These are phyloP conservation scores for Papilio gigon DNA, from an alignment of 2,888 invertebrate genomes.

Conservation along the genomic window DNA sequence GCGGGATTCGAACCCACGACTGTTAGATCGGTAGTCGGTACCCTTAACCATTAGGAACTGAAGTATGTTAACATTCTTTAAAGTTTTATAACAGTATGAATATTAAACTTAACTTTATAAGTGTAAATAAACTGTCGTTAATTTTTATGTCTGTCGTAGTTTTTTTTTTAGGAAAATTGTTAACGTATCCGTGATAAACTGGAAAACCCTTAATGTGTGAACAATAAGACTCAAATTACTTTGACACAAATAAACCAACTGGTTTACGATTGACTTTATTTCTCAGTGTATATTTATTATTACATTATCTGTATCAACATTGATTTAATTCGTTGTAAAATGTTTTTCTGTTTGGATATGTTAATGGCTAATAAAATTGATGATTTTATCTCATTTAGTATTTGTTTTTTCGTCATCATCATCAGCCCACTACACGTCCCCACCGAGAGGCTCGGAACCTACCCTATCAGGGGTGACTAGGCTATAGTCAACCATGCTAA, in stretches of 20 bases:
- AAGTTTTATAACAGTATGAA: too few species aligned
- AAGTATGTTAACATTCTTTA: too few species aligned
- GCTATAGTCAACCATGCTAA: too few species aligned
- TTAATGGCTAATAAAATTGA: slow-evolving; percentile 15
- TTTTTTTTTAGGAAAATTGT: not conserved
- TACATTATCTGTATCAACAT: slow-evolving; percentile 21
- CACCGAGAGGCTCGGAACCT: too few species aligned
- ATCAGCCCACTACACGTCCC: too few species aligned
- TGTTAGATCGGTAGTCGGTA: too few species aligned
- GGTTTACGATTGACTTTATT: slow-evolving; percentile 14
- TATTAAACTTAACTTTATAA: not conserved
- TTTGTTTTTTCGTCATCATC: too few species aligned
- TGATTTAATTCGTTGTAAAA: slow-evolving; percentile 18
- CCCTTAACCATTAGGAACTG: too few species aligned
- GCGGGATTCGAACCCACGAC: too few species aligned
- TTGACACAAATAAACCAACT: not conserved
- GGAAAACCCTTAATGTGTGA: not conserved
- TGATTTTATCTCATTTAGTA: slow-evolving; percentile 11
- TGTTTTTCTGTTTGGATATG: slow-evolving; percentile 10
- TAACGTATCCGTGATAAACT: not conserved
- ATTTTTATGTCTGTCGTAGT: not conserved
- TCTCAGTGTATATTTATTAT: slow-evolving; percentile 24
- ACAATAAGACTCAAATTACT: not conserved
- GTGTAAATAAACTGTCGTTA: not conserved
- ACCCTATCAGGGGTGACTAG: too few species aligned